Evolutionary conservation across 2,888 invertebrate species (phyloP), one percentile per base, ranked within the genome.

Genomic region (Drosophila meridionalis): DNA sequence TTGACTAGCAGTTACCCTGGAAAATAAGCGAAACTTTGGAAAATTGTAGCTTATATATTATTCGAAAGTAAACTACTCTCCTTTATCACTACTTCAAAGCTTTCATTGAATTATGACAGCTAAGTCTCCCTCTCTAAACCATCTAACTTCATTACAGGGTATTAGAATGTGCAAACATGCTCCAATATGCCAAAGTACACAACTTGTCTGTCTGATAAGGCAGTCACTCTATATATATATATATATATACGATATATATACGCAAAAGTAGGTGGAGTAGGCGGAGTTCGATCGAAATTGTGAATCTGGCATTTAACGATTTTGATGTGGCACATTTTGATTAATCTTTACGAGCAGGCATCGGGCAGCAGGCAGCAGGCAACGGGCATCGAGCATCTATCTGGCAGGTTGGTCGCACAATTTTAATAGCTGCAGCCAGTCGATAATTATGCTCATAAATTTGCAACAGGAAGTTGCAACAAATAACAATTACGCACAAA

Each of bases 281-380:
- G 53, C 38, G 45, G 28, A 11, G 32, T 32, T 36, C 28, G 55
- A 28, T 28, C 28, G 55, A 40, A 38, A 40, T 55, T 38, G 38
- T 55, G 66, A 70, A 48, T 66, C 70, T 40, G 62, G 52, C 71
- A 65, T 63, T 59, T 68, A 71, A 71, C 67, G 72, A 50, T 52
- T 87, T 77, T 34, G 38, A 68, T 87, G 81, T 86, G 83, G 62
- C 73, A 66, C 71, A 77, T 71, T 74, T 71, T 83, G 88, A 84
- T 86, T 80, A 88, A 84, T 86, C 76, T 88, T 59, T 45, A 48
- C 66, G 61, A 28, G 40, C 40, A 26, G 40, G 32, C 40, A 26
- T 34, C 32, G 6, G 38, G 11, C 66, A 32, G 9, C 50, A n/a
- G n/a, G n/a, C 50, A 45, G 4, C 45, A 30, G 48, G 2, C 14